Evolutionary conservation across 1,140 invertebrate species (phyloP), one percentile per base, ranked within the genome.

Genomic region (Leptinotarsa lineolata): DNA sequence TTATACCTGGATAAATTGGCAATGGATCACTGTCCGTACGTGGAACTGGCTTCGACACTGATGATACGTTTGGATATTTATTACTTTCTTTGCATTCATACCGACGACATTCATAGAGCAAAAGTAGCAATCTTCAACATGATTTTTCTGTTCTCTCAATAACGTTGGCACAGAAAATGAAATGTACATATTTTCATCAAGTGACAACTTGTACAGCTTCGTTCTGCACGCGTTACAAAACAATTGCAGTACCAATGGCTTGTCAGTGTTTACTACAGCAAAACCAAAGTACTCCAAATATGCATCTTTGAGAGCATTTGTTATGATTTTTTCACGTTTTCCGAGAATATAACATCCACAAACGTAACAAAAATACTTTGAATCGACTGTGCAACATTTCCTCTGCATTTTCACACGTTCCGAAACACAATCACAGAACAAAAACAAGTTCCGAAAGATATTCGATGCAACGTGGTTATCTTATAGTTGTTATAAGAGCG

Each of bases 11-110:
- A 70, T 22, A 65, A 74, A 74, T 18, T 74, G 48, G 73, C 68
- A 74, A 70, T 74, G 58, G 60, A 74, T 74, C 66, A 70, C 39
- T 74, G 67, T 45, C 39, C 60, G 72, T 74, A 74, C 72, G 54
- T 69, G 63, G 24, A 1, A 15, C 63, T 65, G 63, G 22, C 63
- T 75, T 13, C 2, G 70, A 72, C 58, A 72, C 66, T 72, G 70
- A 69, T 70, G 67, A 59, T 70, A 74, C 39, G n/a, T 75, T 65
- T 21, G 45, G 39, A 75, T 69, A 75, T 72, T 72, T 54, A 68
- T 68, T 68, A 68, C 20, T 72, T 68, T 72, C 16, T 63, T 75
- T 72, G 66, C 74, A 72, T 54, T 16, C 64, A 75, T 69, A 72
- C 65, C 59, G 58, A 60, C 48, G 22, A 72, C 58, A 72, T 72